Evolutionary conservation across 2,888 invertebrate species (phyloP).

Genomic region (Drosophila niveifrons): DNA sequence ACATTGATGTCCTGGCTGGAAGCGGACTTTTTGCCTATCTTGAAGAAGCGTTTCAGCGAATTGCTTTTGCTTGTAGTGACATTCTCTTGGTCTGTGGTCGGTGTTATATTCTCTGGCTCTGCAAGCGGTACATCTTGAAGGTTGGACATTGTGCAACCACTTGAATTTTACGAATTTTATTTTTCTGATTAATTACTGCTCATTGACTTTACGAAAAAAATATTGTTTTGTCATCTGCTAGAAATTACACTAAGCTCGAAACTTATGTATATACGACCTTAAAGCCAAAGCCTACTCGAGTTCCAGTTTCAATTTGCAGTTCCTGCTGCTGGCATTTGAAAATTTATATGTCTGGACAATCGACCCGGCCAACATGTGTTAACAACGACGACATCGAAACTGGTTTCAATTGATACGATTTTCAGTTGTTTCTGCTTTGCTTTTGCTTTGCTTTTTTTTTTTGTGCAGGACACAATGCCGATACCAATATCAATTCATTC

Average conservation of each 20-base stretch:
- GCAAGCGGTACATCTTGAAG: conserved; percentile 66
- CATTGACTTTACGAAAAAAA: conserved; percentile 65
- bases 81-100: conserved; percentile 34
- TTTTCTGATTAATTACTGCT: conserved; percentile 45
- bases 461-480: conserved; percentile 33
- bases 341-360: conserved; percentile 46
- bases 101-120: conserved; percentile 45
- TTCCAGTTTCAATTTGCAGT: not conserved
- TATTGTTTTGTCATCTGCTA: conserved; percentile 14
- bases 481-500: conserved; percentile 69
- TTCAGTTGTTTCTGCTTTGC: conserved; percentile 31
- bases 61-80: conserved; percentile 52
- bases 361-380: conserved; percentile 66
- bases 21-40: conserved; percentile 57
- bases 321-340: conserved; percentile 39
- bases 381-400: conserved; percentile 69
- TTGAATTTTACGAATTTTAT: conserved; percentile 56
- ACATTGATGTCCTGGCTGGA: conserved; percentile 14
- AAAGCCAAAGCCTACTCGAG: conserved; percentile 49
- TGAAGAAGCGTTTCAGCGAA: conserved; percentile 80
- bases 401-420: conserved; percentile 70
- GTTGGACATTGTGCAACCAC: conserved; percentile 60
- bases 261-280: conserved; percentile 2
- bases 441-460: conserved; percentile 18
- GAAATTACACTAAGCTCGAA: conserved; percentile 6